Conservation (phyloP, 92 coral and sea anemone genomes). For the Phenganax marumi region DNA sequence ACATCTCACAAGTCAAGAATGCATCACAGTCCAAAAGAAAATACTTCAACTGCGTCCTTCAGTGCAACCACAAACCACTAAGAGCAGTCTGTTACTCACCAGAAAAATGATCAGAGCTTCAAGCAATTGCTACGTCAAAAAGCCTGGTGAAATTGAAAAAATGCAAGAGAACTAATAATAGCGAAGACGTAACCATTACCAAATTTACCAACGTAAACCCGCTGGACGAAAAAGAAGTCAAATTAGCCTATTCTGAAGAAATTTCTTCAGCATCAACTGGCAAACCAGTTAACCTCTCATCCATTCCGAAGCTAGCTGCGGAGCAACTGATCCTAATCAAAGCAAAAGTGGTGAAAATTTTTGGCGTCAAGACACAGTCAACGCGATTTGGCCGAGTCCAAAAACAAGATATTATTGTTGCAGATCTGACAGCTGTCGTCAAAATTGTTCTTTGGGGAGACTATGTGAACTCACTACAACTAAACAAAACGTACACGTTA, state of each 20-base stretch:
- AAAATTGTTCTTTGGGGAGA: conserved; percentile 46
- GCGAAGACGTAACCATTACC: conserved; percentile 41
- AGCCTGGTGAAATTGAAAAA: too few relatives aligned
- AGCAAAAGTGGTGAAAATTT: conserved; percentile 42
- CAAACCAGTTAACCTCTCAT: conserved; percentile 51
- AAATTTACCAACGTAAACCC: conserved; percentile 47
- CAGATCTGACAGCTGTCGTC: conserved; percentile 43
- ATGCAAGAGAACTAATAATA: conserved; percentile 22
- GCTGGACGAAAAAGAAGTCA: conserved; percentile 43
- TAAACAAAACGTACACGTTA: conserved; percentile 19
- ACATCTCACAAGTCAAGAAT: too few relatives aligned
- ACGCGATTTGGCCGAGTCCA: conserved; percentile 18
- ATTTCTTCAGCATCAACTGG: conserved; percentile 33
- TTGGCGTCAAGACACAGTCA: conserved; percentile 22
- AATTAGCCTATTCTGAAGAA: conserved; percentile 49
- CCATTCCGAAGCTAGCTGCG: conserved; percentile 49
- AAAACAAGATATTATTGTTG: conserved; percentile 39
- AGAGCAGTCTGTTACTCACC: too few relatives aligned
- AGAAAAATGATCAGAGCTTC: too few relatives aligned
- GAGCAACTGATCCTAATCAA: conserved; percentile 46
- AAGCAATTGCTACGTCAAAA: too few relatives aligned
- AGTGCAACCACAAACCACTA: too few relatives aligned
- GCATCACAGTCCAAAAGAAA: too few relatives aligned
- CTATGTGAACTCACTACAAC: background rate
- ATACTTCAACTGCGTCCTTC: too few relatives aligned